Conservation (phyloP, 2,797 vertebrate genomes). For the Melanotaenia boesemani region DNA sequence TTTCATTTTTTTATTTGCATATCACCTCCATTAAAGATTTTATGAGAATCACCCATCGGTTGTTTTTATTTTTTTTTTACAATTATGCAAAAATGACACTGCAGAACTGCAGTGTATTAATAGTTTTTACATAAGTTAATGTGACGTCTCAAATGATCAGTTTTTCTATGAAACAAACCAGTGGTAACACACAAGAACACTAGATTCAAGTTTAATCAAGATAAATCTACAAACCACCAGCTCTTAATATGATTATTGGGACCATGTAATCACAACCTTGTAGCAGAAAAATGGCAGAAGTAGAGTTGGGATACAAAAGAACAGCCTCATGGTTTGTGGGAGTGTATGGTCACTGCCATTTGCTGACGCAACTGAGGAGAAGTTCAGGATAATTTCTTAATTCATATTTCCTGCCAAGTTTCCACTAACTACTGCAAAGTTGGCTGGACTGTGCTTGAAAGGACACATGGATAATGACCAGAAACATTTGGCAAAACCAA, state of each 20-base stretch:
- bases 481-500: not conserved
- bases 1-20: slow-evolving; percentile 69
- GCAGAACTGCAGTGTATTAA: too few relatives aligned
- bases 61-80: slow-evolving; percentile 18
- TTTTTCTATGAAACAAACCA: not conserved
- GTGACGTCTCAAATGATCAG: too few relatives aligned
- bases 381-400: not conserved
- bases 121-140: too few relatives aligned
- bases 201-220: too few relatives aligned
- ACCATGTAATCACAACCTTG: not conserved
- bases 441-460: slow-evolving; percentile 1
- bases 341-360: not conserved
- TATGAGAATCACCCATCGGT: slow-evolving; percentile 66
- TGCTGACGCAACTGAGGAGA: not conserved
- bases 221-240: too few relatives aligned
- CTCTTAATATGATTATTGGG: too few relatives aligned
- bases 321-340: not conserved
- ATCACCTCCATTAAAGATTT: slow-evolving; percentile 86
- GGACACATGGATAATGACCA: not conserved
- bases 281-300: not conserved
- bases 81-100: not conserved
- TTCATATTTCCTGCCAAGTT: not conserved
- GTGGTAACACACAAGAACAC: too few relatives aligned
- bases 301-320: not conserved
- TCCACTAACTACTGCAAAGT: not conserved